A percentile compares a stretch with the other conserved stretches of the same genome.
phyloP scores from a whole-genome alignment of 2,113 vertebrate genomes.

The Oenanthe melanoleuca region DNA sequence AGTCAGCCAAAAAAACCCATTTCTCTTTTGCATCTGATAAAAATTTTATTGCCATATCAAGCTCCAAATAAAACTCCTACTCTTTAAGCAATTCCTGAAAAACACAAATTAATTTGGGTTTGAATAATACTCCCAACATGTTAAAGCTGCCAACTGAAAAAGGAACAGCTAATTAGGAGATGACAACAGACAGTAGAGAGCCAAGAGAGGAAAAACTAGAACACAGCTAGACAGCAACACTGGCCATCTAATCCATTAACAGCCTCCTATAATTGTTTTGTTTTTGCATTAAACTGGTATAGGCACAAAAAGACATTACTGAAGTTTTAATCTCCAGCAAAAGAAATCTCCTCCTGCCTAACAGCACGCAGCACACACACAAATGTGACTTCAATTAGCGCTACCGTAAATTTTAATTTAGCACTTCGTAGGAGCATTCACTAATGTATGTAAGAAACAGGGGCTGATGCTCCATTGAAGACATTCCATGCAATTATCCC shows the following conservation, averaged over 20 bases:
- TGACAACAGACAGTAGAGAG: conserved; percentile 36
- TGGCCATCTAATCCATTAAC: conserved; percentile 53
- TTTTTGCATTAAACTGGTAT: conserved; percentile 40
- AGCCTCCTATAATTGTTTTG: conserved; percentile 58
- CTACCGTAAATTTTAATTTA: conserved; percentile 55
- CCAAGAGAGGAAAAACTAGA: conserved; percentile 35
- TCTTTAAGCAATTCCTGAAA: conserved; percentile 51
- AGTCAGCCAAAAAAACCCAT: background rate
- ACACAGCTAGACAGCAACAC: conserved; percentile 27
- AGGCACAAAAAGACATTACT: conserved; percentile 55
- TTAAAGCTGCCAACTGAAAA: conserved; percentile 55
- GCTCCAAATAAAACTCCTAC: conserved; percentile 51
- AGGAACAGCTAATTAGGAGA: conserved; percentile 63
- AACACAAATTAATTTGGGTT: conserved; percentile 66
- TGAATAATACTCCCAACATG: conserved; percentile 47
- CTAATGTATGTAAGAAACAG: background rate
- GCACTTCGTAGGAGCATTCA: conserved; percentile 59
- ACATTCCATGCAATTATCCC: background rate
- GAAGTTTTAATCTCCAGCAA: conserved; percentile 60
- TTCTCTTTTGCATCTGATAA: conserved; percentile 50
- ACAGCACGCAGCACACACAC: conserved; percentile 22
- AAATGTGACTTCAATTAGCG: conserved; percentile 60
- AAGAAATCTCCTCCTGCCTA: conserved; percentile 41
- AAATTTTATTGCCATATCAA: conserved; percentile 50
- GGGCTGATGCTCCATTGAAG: background rate